Evolutionary conservation across 1,140 invertebrate species (phyloP).

Genomic region (Antheraea mylitta): DNA sequence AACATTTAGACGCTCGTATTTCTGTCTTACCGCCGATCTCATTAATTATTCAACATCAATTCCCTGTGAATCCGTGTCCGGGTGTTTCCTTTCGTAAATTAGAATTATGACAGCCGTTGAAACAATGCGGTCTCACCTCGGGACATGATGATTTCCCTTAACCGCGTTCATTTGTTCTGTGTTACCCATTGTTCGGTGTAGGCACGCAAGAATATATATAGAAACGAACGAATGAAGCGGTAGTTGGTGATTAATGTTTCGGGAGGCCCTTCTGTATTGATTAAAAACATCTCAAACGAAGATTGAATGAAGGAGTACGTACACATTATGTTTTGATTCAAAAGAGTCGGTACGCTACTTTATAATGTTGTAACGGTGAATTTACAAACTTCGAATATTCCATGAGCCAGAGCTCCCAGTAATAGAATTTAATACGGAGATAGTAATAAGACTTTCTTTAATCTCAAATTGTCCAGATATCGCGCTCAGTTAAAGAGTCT

Average conservation of each 20-base stretch:
- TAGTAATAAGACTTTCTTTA: too few relatives aligned
- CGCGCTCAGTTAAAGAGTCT: too few relatives aligned
- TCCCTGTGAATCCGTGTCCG: constrained; percentile 39
- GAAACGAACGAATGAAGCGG: background rate
- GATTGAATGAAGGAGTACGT: background rate
- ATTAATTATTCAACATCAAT: constrained; percentile 58
- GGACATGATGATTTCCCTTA: constrained; percentile 29
- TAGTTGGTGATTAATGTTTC: background rate
- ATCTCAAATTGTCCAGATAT: too few relatives aligned
- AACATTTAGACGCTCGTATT: background rate
- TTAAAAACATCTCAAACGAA: background rate
- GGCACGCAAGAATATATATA: background rate
- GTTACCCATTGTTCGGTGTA: background rate
- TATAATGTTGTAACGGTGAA: too few relatives aligned
- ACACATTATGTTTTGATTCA: background rate
- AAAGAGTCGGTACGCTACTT: too few relatives aligned
- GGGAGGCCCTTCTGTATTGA: background rate
- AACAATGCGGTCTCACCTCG: constrained; percentile 43
- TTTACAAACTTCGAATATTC: too few relatives aligned
- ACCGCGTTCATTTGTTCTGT: constrained; percentile 15
- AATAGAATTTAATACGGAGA: too few relatives aligned
- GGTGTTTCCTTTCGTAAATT: constrained; percentile 40
- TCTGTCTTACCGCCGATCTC: constrained; percentile 12
- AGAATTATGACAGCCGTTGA: constrained; percentile 41
- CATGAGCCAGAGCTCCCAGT: too few relatives aligned